Percentiles rank a stretch among this genome's conserved stretches.
These are phyloP conservation scores for Proales similis DNA, from an alignment of 1,140 invertebrate species.

Conservation along the genomic window DNA sequence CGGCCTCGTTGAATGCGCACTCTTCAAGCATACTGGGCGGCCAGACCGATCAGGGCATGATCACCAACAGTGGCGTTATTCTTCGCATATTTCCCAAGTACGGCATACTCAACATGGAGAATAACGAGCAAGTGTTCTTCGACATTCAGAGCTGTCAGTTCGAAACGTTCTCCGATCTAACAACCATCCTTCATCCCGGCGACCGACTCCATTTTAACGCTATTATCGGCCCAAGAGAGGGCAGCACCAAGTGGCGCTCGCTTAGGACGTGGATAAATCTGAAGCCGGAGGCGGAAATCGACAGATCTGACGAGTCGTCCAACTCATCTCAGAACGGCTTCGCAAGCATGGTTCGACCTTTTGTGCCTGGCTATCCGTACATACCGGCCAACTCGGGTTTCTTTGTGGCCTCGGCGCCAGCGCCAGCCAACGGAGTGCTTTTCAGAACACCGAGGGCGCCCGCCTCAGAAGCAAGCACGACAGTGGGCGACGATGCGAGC, in stretches of 20 bases:
- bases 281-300: slow-evolving; percentile 26
- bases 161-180: slow-evolving; percentile 50
- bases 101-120: slow-evolving; percentile 54
- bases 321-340: slow-evolving; percentile 13
- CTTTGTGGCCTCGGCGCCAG: too few relatives aligned
- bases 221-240: slow-evolving; percentile 51
- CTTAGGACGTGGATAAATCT: slow-evolving; percentile 38
- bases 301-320: slow-evolving; percentile 34
- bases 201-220: slow-evolving; percentile 53
- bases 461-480: too few relatives aligned
- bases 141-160: slow-evolving; percentile 51
- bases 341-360: too few relatives aligned
- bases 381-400: too few relatives aligned
- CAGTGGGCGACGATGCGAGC: too few relatives aligned
- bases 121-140: slow-evolving; percentile 55
- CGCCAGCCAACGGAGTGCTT: too few relatives aligned
- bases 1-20: not conserved
- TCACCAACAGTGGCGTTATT: slow-evolving; percentile 16
- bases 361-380: too few relatives aligned
- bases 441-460: too few relatives aligned
- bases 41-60: not conserved
- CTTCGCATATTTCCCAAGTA: slow-evolving; percentile 45
- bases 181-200: slow-evolving; percentile 48
- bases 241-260: slow-evolving; percentile 38
- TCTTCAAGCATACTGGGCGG: too few relatives aligned